Evolutionary conservation across 2,797 vertebrate species (phyloP).

Genomic region (Arremon brunneinucha): DNA sequence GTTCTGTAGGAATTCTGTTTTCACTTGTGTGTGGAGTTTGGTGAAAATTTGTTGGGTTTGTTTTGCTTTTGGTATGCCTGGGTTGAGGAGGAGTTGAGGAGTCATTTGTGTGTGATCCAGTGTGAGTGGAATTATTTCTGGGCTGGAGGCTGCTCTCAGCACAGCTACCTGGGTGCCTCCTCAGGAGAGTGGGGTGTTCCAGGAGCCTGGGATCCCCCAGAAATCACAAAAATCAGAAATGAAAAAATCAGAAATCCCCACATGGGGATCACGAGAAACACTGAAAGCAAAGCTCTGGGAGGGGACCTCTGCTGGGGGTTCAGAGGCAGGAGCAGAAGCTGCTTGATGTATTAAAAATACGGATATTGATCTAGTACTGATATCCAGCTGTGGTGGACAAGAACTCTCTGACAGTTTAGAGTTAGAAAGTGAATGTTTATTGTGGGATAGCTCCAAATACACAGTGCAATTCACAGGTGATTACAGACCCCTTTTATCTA

Average conservation of each 20-base stretch:
- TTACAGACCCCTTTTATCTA: no score
- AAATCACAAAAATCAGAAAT: not conserved
- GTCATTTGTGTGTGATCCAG: not conserved
- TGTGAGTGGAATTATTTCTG: not conserved
- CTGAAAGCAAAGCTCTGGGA: not conserved
- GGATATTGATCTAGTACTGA: no score
- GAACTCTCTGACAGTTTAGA: no score
- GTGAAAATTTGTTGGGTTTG: not conserved
- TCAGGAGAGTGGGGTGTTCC: not conserved
- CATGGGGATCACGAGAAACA: accelerated
- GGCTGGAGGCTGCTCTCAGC: not conserved
- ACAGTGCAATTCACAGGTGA: no score
- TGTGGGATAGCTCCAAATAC: no score
- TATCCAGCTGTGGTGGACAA: no score
- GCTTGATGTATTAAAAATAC: no score
- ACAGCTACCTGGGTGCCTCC: not conserved
- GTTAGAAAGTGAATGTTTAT: no score
- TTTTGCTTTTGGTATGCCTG: not conserved
- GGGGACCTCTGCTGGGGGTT: not conserved
- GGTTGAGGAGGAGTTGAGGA: not conserved
- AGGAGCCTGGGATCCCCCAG: not conserved
- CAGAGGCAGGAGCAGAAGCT: not conserved
- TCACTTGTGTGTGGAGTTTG: not conserved
- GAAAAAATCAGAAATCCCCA: not conserved
- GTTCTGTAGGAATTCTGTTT: not conserved